Evolutionary conservation across 2,888 invertebrate species (phyloP).

Genomic region (Eupelmus urozonus): DNA sequence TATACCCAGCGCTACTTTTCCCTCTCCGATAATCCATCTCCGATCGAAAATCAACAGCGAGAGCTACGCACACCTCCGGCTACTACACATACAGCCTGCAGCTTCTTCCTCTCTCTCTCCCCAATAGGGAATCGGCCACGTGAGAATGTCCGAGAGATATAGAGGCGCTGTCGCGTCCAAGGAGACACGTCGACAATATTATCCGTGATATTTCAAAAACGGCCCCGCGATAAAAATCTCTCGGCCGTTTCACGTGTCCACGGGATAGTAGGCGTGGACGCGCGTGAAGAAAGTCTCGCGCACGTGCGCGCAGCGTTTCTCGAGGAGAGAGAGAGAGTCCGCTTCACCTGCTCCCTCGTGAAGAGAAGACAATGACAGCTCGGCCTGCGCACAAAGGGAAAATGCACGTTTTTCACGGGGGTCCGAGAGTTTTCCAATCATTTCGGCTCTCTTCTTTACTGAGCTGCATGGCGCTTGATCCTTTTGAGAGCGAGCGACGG

Average conservation of each 20-base stretch:
- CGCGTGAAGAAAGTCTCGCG: background rate
- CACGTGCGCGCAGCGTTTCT: too few relatives aligned
- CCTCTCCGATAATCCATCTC: background rate
- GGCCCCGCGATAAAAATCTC: constrained; percentile 46
- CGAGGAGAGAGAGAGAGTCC: background rate
- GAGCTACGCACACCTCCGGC: background rate
- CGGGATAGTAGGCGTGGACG: constrained; percentile 29
- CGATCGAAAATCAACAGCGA: constrained; percentile 19
- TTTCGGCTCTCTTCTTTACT: background rate
- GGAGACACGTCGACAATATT: constrained; percentile 11
- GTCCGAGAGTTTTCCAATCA: background rate
- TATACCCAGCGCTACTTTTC: too few relatives aligned
- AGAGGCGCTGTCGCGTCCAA: background rate
- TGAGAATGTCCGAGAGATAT: constrained; percentile 41
- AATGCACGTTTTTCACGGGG: constrained; percentile 26
- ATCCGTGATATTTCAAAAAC: constrained; percentile 32
- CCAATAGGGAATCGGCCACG: constrained; percentile 6
- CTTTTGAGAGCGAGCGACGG: constrained; percentile 9
- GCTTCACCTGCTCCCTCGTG: constrained; percentile 42
- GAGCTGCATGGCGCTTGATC: background rate
- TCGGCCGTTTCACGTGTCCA: background rate
- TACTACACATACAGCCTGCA: background rate
- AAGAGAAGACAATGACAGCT: constrained; percentile 40
- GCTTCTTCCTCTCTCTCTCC: too few relatives aligned
- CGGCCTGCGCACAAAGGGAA: background rate